Percentiles rank a stretch among this genome's conserved stretches.
These are phyloP conservation scores for Oceanodroma tethys DNA, from an alignment of 2,113 vertebrate species.

Conservation along the genomic window DNA sequence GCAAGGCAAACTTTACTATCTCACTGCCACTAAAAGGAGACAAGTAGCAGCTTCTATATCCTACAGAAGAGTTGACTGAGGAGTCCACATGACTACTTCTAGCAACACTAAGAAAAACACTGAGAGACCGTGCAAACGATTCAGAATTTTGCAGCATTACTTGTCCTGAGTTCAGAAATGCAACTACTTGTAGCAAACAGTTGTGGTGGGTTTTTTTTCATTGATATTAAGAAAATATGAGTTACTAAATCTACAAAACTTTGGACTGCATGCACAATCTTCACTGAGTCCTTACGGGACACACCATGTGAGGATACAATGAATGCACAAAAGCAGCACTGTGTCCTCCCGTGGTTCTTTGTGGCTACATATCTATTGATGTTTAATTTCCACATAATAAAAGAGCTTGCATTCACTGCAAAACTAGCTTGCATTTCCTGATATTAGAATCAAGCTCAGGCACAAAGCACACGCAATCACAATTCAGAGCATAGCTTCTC, in stretches of 20 bases:
- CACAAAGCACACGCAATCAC: not conserved
- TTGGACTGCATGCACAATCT: not conserved
- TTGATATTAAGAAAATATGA: not conserved
- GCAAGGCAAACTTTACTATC: not conserved
- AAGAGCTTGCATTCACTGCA: not conserved
- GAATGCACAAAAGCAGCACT: not conserved
- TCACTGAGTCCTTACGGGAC: not conserved
- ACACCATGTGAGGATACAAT: not conserved
- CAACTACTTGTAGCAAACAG: not conserved
- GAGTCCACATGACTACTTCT: not conserved
- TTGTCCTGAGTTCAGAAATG: not conserved
- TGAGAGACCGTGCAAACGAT: not conserved
- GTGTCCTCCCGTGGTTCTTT: not conserved
- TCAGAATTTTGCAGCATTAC: not conserved
- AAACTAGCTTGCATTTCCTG: not conserved
- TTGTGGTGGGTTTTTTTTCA: not conserved
- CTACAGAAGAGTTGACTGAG: not conserved
- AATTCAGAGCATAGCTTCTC: not conserved
- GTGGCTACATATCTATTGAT: not conserved
- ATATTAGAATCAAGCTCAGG: not conserved
- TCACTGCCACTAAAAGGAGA: not conserved
- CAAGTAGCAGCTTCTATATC: not conserved
- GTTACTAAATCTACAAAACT: not conserved
- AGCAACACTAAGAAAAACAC: not conserved
- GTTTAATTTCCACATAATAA: not conserved